These are phyloP conservation scores for Intellagama lesueurii DNA, from an alignment of 2,797 vertebrate species.

Conservation along the genomic window DNA sequence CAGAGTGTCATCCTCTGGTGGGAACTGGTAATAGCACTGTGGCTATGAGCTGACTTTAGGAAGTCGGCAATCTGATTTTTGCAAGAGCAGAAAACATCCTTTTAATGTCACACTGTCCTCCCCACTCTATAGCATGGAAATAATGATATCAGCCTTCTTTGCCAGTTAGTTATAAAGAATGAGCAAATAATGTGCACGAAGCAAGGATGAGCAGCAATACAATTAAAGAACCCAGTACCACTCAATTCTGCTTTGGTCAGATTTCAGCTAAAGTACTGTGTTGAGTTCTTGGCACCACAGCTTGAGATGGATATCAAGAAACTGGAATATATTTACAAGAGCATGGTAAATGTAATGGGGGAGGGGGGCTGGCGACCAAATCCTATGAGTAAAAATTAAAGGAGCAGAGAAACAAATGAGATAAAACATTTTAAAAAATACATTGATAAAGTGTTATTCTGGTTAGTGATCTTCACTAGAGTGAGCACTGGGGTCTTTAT, in stretches of 20 bases:
- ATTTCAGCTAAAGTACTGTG: neutral
- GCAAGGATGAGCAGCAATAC: neutral
- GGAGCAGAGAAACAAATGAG: neutral
- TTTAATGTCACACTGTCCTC: no score
- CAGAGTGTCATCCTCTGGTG: constrained; percentile 15
- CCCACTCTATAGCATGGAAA: neutral
- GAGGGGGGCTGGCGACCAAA: neutral
- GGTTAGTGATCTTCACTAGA: neutral
- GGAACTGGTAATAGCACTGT: neutral
- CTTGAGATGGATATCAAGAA: neutral
- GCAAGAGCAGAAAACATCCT: neutral
- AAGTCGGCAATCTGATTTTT: neutral
- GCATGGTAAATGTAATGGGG: neutral
- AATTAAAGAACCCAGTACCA: neutral
- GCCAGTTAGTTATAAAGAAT: neutral
- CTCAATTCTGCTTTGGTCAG: neutral
- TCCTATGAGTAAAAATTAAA: neutral
- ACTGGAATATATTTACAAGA: neutral
- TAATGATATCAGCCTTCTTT: neutral
- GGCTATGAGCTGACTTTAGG: neutral
- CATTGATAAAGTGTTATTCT: neutral
- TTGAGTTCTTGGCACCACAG: neutral
- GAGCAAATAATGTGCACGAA: neutral
- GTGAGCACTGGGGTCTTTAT: neutral
- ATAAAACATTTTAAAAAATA: neutral